These are phyloP conservation scores for Epizoanthus ramosus DNA, from an alignment of 92 coral and sea anemone genomes.

Conservation along the genomic window DNA sequence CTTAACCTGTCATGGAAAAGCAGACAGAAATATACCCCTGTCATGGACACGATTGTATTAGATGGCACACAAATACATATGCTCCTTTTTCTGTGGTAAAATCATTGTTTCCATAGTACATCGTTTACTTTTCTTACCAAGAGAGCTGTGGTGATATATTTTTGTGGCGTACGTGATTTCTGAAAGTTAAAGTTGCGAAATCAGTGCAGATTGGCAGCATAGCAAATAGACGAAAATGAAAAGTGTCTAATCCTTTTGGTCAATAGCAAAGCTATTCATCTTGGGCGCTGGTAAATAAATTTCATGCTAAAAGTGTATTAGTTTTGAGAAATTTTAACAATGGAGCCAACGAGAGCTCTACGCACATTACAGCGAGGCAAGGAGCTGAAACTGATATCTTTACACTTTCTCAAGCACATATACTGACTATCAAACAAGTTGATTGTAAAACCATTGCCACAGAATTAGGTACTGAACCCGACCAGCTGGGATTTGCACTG, in stretches of 20 bases:
- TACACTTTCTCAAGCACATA: neutral
- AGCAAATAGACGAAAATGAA: neutral
- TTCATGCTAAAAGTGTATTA: neutral
- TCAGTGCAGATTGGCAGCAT: neutral
- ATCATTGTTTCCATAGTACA: too few species aligned
- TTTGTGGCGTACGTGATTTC: neutral
- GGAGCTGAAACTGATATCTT: neutral
- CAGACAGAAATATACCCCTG: neutral
- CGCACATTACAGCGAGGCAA: neutral
- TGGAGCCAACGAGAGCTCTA: neutral
- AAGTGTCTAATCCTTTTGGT: neutral
- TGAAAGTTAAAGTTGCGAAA: neutral
- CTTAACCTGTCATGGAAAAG: neutral
- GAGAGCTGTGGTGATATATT: too few species aligned
- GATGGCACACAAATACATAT: neutral
- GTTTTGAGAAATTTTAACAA: neutral
- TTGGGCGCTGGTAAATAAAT: constrained; percentile 15
- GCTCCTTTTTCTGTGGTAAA: neutral
- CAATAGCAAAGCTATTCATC: constrained; percentile 6
- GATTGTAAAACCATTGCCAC: neutral
- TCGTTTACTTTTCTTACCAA: too few species aligned
- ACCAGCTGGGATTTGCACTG: neutral
- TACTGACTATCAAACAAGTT: neutral
- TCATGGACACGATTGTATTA: neutral
- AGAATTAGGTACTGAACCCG: constrained; percentile 4